These are phyloP conservation scores for Chrysoperla carnea DNA, from an alignment of 1,140 invertebrate species.

Conservation along the genomic window DNA sequence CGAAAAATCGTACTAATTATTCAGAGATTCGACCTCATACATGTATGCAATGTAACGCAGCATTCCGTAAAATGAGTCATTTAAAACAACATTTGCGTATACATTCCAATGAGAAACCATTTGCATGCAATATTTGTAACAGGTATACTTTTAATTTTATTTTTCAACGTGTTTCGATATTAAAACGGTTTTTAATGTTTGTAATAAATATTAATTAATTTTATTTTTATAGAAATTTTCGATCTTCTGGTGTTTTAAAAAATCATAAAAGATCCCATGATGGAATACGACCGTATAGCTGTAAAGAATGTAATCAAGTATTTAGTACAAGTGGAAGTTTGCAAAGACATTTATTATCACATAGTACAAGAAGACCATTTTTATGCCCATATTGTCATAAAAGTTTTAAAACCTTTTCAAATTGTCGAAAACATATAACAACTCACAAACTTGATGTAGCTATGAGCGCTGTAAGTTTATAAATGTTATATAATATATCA, in stretches of 20 bases:
- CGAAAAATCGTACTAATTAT: too few relatives aligned
- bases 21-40: too few relatives aligned
- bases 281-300: neutral
- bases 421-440: neutral
- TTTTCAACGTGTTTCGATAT: too few relatives aligned
- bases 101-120: too few relatives aligned
- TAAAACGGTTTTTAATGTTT: too few relatives aligned
- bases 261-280: neutral
- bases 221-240: neutral
- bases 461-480: too few relatives aligned
- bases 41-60: too few relatives aligned
- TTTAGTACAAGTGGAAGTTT: neutral
- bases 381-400: slow-evolving; percentile 22
- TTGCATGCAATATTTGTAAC: too few relatives aligned
- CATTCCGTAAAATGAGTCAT: too few relatives aligned
- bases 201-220: neutral
- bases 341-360: slow-evolving; percentile 37
- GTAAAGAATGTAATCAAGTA: neutral
- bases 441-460: neutral
- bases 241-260: neutral
- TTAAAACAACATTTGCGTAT: too few relatives aligned
- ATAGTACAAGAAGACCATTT: slow-evolving; percentile 39
- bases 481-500: neutral
- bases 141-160: too few relatives aligned
- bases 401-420: neutral